phyloP scores from a whole-genome alignment of 23 tunicate species.

The Corella eumyota region DNA sequence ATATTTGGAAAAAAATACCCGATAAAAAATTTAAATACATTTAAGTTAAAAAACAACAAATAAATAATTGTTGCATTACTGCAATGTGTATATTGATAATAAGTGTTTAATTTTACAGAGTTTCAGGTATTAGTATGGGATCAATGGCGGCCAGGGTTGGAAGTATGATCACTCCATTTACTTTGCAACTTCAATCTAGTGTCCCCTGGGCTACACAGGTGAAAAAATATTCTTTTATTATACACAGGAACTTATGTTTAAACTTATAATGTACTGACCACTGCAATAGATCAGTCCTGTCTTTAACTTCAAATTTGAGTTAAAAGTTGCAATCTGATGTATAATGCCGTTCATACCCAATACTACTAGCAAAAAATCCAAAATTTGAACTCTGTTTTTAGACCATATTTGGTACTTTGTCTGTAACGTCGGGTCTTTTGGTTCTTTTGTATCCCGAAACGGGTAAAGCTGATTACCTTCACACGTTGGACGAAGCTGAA shows the following conservation, averaged over 20 bases:
- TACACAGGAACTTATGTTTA: no score
- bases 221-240: no score
- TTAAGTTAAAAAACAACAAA: neutral
- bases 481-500: slow-evolving; percentile 45
- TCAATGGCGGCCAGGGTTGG: slow-evolving; percentile 69
- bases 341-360: neutral
- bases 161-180: slow-evolving; percentile 35
- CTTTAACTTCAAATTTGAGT: no score
- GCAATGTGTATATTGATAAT: no score
- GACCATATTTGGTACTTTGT: slow-evolving; percentile 50
- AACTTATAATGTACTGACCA: no score
- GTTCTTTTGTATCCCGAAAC: slow-evolving; percentile 48
- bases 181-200: slow-evolving; percentile 22
- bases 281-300: no score
- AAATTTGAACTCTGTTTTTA: no score
- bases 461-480: slow-evolving; percentile 3
- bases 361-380: no score
- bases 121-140: slow-evolving; percentile 43
- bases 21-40: neutral
- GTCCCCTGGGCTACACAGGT: slow-evolving; percentile 70
- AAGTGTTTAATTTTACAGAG: slow-evolving; percentile 6
- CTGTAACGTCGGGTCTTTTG: slow-evolving; percentile 22
- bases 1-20: no score
- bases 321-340: slow-evolving; percentile 1
- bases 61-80: neutral